Evolutionary conservation across 1,140 invertebrate genomes (phyloP).

Genomic region (Drosophila saltans): DNA sequence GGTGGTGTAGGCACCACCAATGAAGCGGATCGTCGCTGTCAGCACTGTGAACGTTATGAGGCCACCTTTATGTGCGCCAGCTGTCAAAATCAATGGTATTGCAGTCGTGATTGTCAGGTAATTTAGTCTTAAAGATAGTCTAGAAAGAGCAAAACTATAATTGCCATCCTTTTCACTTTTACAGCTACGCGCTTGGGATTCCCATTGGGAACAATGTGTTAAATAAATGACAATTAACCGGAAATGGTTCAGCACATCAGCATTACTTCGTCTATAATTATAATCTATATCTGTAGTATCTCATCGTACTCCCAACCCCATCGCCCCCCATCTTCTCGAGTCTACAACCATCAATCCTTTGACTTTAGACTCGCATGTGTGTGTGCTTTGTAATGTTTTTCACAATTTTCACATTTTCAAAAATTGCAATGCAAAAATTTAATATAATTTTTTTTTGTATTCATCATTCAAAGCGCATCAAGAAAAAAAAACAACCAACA

Average conservation of each 20-base stretch:
- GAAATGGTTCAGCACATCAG: conserved; percentile 40
- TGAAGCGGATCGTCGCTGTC: conserved; percentile 85
- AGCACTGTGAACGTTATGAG: conserved; percentile 90
- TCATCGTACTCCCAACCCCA: background rate
- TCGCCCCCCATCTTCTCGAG: too few species aligned
- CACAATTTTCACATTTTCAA: background rate
- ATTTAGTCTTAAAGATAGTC: background rate
- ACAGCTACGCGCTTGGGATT: conserved; percentile 53
- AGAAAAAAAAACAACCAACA: conserved; percentile 1
- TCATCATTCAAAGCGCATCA: conserved; percentile 7
- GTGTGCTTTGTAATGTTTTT: background rate
- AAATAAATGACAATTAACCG: conserved; percentile 27
- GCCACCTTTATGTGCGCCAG: conserved; percentile 94
- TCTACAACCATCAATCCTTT: background rate
- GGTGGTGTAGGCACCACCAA: background rate
- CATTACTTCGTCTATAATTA: conserved; percentile 61
- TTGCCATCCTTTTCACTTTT: background rate
- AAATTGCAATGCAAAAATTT: conserved; percentile 3
- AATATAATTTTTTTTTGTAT: conserved; percentile 3
- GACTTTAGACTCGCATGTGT: background rate
- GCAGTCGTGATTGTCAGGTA: conserved; percentile 94
- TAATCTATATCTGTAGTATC: conserved; percentile 40
- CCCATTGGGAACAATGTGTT: conserved; percentile 44
- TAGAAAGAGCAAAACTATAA: background rate
- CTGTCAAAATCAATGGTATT: conserved; percentile 95